phyloP scores from a whole-genome alignment of 2,113 vertebrate species.

The Synodontis membranacea region DNA sequence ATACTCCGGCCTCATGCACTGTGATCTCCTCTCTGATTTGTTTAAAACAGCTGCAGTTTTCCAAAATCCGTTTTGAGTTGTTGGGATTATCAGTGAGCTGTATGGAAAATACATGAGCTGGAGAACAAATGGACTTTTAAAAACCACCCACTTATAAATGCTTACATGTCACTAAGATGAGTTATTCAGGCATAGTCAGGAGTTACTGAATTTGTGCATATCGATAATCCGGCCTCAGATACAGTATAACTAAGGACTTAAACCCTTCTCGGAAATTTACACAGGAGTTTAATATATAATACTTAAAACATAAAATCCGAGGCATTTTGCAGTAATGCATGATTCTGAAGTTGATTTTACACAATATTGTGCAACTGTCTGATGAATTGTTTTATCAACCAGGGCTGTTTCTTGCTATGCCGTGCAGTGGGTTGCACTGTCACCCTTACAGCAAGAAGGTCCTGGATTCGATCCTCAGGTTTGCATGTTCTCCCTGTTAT shows the following conservation, averaged over 20 bases:
- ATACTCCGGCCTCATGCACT: neutral
- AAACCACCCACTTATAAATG: neutral
- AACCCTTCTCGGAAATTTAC: neutral
- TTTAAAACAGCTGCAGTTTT: neutral
- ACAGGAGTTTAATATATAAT: neutral
- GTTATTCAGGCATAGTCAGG: neutral
- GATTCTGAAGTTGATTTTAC: neutral
- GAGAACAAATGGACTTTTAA: neutral
- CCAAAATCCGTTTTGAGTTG: constrained; percentile 1
- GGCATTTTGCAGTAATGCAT: neutral
- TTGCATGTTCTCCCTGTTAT: no score
- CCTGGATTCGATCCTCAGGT: no score
- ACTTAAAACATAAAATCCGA: neutral
- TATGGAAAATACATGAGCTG: constrained; percentile 10
- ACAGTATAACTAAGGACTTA: neutral
- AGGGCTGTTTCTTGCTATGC: neutral
- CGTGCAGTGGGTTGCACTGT: no score
- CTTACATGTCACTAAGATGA: neutral
- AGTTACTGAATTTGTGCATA: no score
- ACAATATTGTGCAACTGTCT: neutral
- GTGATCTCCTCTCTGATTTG: neutral
- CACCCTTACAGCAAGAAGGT: no score
- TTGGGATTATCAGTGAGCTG: neutral
- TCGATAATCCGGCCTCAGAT: neutral
- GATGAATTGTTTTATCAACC: neutral